Percentiles rank a stretch among this genome's conserved stretches.
Conservation (phyloP, 2,113 vertebrate genomes). For the Ictalurus punctatus region DNA sequence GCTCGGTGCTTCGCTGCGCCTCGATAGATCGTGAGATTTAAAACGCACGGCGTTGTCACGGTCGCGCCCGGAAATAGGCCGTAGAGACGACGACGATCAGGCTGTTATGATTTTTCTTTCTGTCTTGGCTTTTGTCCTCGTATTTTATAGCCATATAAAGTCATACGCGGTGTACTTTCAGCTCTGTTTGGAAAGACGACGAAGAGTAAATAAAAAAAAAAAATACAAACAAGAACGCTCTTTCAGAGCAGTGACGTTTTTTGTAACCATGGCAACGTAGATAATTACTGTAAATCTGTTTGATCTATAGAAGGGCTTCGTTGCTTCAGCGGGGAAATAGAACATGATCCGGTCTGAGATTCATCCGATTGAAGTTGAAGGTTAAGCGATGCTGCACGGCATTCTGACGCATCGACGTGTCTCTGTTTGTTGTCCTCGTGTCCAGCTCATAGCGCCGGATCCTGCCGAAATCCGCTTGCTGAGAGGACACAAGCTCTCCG, state of each 20-base stretch:
- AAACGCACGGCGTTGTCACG: not conserved
- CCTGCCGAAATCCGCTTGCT: constrained; percentile 78
- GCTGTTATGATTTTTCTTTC: not conserved
- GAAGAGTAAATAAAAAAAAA: too few relatives aligned
- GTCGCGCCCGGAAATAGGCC: not conserved
- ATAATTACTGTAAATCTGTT: not conserved
- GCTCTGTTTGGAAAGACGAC: too few relatives aligned
- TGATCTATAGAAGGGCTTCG: too few relatives aligned
- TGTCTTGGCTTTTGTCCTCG: not conserved
- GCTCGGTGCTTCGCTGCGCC: not conserved
- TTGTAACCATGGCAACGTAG: not conserved
- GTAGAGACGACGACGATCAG: not conserved
- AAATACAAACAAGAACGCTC: too few relatives aligned
- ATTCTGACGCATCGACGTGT: not conserved
- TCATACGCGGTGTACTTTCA: not conserved
- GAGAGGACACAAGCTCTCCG: constrained; percentile 87
- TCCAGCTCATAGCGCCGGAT: constrained; percentile 81
- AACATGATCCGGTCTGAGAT: not conserved
- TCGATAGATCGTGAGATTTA: not conserved
- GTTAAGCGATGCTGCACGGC: not conserved
- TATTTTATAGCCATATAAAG: not conserved
- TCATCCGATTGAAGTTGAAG: not conserved
- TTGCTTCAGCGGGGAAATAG: too few relatives aligned
- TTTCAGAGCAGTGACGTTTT: not conserved
- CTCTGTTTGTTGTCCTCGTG: not conserved